These are phyloP conservation scores for Drosophila grimshawi DNA, from an alignment of 1,140 invertebrate species.

Conservation along the genomic window DNA sequence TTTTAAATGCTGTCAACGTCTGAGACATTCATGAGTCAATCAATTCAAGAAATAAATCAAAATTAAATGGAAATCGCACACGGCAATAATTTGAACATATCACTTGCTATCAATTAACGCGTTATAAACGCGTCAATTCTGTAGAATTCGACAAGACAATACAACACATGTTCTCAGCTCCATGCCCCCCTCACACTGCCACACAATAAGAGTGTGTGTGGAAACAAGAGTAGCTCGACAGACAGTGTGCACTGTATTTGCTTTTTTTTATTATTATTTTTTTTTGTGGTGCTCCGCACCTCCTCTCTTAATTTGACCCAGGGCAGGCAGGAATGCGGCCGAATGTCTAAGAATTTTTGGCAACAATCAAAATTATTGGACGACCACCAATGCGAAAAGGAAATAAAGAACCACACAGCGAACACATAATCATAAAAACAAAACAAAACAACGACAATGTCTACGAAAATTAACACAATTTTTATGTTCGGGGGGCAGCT, in stretches of 20 bases:
- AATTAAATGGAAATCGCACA: slow-evolving; percentile 3
- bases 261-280: too few species aligned
- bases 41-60: neutral
- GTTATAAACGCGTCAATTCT: slow-evolving; percentile 53
- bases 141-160: slow-evolving; percentile 34
- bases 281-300: neutral
- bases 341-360: slow-evolving; percentile 75
- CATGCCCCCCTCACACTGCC: too few species aligned
- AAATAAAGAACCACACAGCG: neutral
- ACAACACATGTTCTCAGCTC: slow-evolving; percentile 27
- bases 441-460: slow-evolving; percentile 38
- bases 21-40: slow-evolving; percentile 3
- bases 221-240: slow-evolving; percentile 15
- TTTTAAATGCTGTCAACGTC: too few species aligned
- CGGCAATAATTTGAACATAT: slow-evolving; percentile 37
- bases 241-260: slow-evolving; percentile 28
- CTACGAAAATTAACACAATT: slow-evolving; percentile 75
- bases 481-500: slow-evolving; percentile 50
- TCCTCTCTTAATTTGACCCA: slow-evolving; percentile 47
- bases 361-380: slow-evolving; percentile 75
- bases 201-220: neutral
- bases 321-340: slow-evolving; percentile 54
- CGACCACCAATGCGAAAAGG: slow-evolving; percentile 42
- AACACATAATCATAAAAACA: slow-evolving; percentile 19
- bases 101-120: slow-evolving; percentile 66